Evolutionary conservation across 1,140 invertebrate genomes (phyloP).

Genomic region (Achatina immaculata): DNA sequence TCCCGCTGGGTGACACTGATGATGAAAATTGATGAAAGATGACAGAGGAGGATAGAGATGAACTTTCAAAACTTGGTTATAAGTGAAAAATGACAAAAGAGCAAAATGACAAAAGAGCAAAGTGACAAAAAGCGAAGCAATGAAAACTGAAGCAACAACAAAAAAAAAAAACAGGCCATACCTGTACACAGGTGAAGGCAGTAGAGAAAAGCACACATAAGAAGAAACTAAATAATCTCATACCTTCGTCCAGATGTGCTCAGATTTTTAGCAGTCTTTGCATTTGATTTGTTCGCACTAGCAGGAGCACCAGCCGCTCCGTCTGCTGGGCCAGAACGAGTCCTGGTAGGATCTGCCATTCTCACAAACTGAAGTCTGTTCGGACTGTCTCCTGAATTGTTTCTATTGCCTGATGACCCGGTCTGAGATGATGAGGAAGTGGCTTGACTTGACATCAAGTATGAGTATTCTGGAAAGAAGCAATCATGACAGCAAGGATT

Average conservation of each 20-base stretch:
- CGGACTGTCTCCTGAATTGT: conserved; percentile 2
- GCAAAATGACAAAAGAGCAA: too few species aligned
- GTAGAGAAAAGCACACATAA: too few species aligned
- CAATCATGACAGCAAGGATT: too few species aligned
- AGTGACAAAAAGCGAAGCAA: too few species aligned
- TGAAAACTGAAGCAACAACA: too few species aligned
- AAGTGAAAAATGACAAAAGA: too few species aligned
- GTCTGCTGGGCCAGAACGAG: conserved; percentile 6
- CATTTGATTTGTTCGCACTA: conserved; percentile 21
- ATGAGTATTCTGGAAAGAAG: not conserved
- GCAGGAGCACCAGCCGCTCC: conserved; percentile 4
- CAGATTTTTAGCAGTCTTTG: conserved; percentile 31
- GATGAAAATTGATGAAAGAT: too few species aligned
- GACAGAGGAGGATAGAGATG: too few species aligned
- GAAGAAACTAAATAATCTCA: not conserved
- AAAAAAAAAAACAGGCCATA: too few species aligned
- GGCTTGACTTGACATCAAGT: conserved; percentile 7
- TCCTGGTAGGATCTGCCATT: conserved; percentile 16
- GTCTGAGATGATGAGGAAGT: not conserved
- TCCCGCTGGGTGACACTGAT: too few species aligned
- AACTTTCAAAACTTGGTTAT: too few species aligned
- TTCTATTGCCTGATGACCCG: not conserved
- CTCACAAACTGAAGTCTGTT: not conserved
- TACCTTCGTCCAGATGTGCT: conserved; percentile 32
- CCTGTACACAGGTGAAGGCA: too few species aligned